phyloP scores from a whole-genome alignment of 2,888 invertebrate genomes.

The Pharmacophagus antenor region DNA sequence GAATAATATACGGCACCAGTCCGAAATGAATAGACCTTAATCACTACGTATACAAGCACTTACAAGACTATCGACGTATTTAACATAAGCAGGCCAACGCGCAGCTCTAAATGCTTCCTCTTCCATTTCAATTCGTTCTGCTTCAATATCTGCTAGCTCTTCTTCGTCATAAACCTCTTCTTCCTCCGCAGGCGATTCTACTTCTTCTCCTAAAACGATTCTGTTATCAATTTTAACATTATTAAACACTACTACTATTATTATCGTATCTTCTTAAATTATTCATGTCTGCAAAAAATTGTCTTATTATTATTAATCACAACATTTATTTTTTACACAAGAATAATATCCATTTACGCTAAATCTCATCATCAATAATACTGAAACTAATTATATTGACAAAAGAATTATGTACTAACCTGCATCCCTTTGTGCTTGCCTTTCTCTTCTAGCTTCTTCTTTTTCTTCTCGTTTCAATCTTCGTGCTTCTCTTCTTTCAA shows the following conservation, averaged over 20 bases:
- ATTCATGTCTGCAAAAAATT: no score
- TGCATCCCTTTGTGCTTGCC: constrained; percentile 55
- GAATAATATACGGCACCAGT: no score
- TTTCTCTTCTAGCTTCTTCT: constrained; percentile 50
- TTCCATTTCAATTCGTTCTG: constrained; percentile 64
- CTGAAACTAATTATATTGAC: neutral
- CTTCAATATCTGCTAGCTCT: constrained; percentile 68
- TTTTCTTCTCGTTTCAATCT: constrained; percentile 60
- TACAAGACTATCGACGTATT: constrained; percentile 70
- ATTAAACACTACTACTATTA: no score
- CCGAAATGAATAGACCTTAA: neutral
- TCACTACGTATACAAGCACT: constrained; percentile 29
- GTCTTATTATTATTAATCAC: no score
- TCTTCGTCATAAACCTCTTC: constrained; percentile 62
- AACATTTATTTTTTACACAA: no score
- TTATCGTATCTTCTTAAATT: no score
- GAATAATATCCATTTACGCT: neutral
- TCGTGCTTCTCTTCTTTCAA: constrained; percentile 58
- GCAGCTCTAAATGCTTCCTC: constrained; percentile 59
- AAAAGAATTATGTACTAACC: constrained; percentile 48
- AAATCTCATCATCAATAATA: neutral
- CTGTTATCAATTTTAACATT: no score
- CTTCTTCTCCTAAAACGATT: constrained; percentile 52
- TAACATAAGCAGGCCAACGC: constrained; percentile 76
- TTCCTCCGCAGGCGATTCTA: constrained; percentile 68